Evolutionary conservation across 2,797 vertebrate species (phyloP).

Genomic region (Aeoliscus strigatus): DNA sequence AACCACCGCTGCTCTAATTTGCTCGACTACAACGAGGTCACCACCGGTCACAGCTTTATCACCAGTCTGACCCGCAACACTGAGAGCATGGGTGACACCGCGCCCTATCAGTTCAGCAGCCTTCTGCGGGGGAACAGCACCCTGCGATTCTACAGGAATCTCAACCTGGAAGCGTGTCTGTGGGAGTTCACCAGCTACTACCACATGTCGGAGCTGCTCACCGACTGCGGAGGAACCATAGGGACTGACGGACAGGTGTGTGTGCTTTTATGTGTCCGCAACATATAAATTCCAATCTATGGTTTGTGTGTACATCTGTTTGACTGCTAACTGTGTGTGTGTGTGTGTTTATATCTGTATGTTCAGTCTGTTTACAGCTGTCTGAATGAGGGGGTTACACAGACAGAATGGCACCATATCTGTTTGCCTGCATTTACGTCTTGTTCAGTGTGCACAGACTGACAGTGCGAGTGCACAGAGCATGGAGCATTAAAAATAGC

Average conservation of each 20-base stretch:
- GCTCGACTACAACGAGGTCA: conserved; percentile 84
- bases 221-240: conserved; percentile 87
- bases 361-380: conserved; percentile 43
- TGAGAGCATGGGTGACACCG: conserved; percentile 76
- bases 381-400: conserved; percentile 15
- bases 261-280: conserved; percentile 18
- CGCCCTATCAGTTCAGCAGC: conserved; percentile 83
- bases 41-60: conserved; percentile 86
- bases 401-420: conserved; percentile 37
- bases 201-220: conserved; percentile 91
- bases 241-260: conserved; percentile 91
- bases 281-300: conserved; percentile 28
- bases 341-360: conserved; percentile 31
- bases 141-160: conserved; percentile 86
- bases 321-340: conserved; percentile 17
- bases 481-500: conserved; percentile 3
- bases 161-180: conserved; percentile 89
- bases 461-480: conserved; percentile 7
- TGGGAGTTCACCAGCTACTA: conserved; percentile 94
- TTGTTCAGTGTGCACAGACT: conserved; percentile 13
- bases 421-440: conserved; percentile 40
- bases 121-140: conserved; percentile 77
- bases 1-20: conserved; percentile 94
- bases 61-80: conserved; percentile 74
- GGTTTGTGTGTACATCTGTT: conserved; percentile 42